Evolutionary conservation across 2,797 vertebrate genomes (phyloP).

Genomic region (Eulemur mongoz): DNA sequence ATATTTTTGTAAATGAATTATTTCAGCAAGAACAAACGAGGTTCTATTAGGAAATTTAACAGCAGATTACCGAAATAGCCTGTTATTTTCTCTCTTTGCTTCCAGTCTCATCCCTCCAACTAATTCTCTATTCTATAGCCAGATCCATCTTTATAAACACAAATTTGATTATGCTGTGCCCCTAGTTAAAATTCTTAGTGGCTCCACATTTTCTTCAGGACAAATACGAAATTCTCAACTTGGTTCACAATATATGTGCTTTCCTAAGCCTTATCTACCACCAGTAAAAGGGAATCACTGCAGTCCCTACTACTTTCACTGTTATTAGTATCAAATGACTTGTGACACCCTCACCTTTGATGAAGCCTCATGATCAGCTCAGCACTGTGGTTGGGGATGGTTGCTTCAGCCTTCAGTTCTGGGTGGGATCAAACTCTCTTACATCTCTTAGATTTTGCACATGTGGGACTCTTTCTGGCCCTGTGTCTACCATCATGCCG

Average conservation of each 20-base stretch:
- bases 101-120: background rate
- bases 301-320: background rate
- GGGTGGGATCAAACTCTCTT: background rate
- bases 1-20: conserved; percentile 27
- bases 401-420: background rate
- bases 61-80: background rate
- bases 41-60: background rate
- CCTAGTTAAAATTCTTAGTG: conserved; percentile 30
- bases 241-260: background rate
- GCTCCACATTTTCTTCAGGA: background rate
- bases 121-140: background rate
- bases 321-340: background rate
- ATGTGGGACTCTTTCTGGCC: background rate
- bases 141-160: background rate
- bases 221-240: background rate
- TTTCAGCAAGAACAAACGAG: conserved; percentile 1
- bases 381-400: background rate
- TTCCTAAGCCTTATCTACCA: background rate
- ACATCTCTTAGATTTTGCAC: background rate
- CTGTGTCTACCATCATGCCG: background rate
- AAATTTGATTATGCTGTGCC: background rate
- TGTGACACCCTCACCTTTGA: background rate
- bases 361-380: background rate
- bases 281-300: background rate
- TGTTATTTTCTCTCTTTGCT: background rate